Base-by-base conservation (phyloP, 2,888 invertebrate genomes). In the Orthonevra nobilis region DNA sequence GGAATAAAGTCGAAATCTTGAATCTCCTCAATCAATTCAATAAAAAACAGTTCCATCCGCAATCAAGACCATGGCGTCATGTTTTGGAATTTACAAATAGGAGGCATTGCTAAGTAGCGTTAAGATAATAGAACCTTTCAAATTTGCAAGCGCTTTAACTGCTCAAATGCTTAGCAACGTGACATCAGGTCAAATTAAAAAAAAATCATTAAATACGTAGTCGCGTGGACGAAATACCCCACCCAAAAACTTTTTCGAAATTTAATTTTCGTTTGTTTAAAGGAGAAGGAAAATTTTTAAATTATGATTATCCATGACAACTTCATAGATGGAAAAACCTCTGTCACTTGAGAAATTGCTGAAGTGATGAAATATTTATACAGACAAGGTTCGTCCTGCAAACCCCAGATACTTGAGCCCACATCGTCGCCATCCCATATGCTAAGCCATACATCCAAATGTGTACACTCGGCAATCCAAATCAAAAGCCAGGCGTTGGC, bases 321-420 rank as follows among this genome's bases (percentile, higher is more conserved):
- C 14, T 56, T 56, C 63, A 75, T 48, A 38, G 40, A 63, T 19
- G n/a, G n/a, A 30, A 46, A 50, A 10, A 46, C 46, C 36, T 17
- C 28, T 28, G 52, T 54, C 54, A 44, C 46, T 46, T 32, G 14
- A 34, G 38, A 28, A 44, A 42, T 10, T 58, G 64, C 36, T 66
- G 36, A 60, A 32, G 32, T 54, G 40, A 66, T 61, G 61, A 68
- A 68, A 68, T 61, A 52, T 23, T 54, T 26, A 36, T 52, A 61
- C 17, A 40, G 38, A 54, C 68, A 74, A 28, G 40, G 40, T 69
- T 75, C 23, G 56, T 75, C 68, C 69, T 75, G 36, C 34, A 50
- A 46, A 63, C 23, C 20, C 17, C 61, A 63, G 48, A 48, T 30
- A 50, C 40, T 68, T 68, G 48, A 63, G 34, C 50, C 40, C 48